Evolutionary conservation across 2,113 vertebrate species (phyloP).

Genomic region (Parus major): DNA sequence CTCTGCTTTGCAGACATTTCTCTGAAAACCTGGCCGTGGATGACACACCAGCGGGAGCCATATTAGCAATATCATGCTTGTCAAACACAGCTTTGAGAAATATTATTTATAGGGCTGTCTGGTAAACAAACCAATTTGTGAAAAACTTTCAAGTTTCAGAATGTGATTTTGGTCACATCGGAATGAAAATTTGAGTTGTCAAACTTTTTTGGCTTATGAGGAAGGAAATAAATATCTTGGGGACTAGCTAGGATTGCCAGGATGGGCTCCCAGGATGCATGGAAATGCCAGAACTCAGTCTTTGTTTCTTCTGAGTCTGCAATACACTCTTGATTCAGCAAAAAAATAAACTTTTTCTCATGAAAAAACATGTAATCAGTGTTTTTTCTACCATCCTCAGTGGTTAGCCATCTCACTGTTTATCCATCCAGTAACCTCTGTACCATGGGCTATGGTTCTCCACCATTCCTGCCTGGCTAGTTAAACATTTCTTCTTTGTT

Average conservation of each 20-base stretch:
- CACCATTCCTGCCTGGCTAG: not conserved
- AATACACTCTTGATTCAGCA: not conserved
- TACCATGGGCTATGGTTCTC: accelerated
- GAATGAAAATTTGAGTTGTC: conserved; percentile 23
- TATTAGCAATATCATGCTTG: conserved; percentile 45
- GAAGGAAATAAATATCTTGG: not conserved
- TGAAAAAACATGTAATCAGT: not conserved
- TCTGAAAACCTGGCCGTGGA: conserved; percentile 39
- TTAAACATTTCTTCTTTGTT: not conserved
- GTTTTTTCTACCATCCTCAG: not conserved
- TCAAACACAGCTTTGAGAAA: conserved; percentile 42
- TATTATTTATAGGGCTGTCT: conserved; percentile 36
- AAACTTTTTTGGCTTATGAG: not conserved
- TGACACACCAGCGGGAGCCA: not conserved
- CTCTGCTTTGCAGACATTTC: not conserved
- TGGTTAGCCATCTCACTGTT: not conserved
- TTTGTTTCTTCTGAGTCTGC: not conserved
- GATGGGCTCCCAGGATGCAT: accelerated
- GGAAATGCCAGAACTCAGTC: not conserved
- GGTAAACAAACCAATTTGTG: conserved; percentile 35
- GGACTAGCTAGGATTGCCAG: not conserved
- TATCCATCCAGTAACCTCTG: not conserved
- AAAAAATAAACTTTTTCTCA: not conserved
- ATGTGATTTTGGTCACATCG: not conserved
- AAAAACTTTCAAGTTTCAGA: not conserved